These are phyloP conservation scores for Meandrusa payeni DNA, from an alignment of 2,888 invertebrate genomes.

Conservation along the genomic window DNA sequence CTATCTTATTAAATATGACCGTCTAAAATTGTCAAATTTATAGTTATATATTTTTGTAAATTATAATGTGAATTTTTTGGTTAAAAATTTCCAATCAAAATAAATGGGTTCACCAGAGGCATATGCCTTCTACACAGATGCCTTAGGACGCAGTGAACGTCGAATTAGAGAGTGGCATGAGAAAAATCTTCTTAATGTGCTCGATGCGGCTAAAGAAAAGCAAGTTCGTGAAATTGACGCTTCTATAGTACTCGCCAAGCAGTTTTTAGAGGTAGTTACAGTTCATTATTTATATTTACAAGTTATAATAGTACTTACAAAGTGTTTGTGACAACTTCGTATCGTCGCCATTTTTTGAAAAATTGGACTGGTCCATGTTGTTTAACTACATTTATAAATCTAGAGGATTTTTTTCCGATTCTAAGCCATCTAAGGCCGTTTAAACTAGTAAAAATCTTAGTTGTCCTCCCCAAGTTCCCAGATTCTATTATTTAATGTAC, in stretches of 20 bases:
- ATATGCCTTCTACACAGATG: constrained; percentile 45
- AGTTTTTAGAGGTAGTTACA: constrained; percentile 49
- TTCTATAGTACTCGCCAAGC: constrained; percentile 50
- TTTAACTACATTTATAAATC: too few species aligned
- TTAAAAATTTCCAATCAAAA: not conserved
- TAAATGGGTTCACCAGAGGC: not conserved
- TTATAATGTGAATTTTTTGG: constrained; percentile 12
- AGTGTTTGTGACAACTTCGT: too few species aligned
- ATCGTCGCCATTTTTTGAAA: too few species aligned
- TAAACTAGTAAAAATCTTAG: too few species aligned
- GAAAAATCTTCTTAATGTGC: constrained; percentile 46
- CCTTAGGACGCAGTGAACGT: constrained; percentile 36
- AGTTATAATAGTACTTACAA: too few species aligned
- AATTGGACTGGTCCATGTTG: too few species aligned
- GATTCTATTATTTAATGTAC: too few species aligned
- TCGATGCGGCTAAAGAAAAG: constrained; percentile 57
- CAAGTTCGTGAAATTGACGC: constrained; percentile 54
- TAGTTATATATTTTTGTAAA: constrained; percentile 4
- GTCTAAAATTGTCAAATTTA: constrained; percentile 3
- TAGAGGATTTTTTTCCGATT: too few species aligned
- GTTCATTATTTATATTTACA: not conserved
- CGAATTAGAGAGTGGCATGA: constrained; percentile 58
- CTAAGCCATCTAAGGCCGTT: too few species aligned
- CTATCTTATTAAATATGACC: too few species aligned
- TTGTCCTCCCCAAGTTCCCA: too few species aligned